Evolutionary conservation across 1,140 invertebrate genomes (phyloP), one percentile per base, ranked within the genome.

Genomic region (Drosophila leontia): DNA sequence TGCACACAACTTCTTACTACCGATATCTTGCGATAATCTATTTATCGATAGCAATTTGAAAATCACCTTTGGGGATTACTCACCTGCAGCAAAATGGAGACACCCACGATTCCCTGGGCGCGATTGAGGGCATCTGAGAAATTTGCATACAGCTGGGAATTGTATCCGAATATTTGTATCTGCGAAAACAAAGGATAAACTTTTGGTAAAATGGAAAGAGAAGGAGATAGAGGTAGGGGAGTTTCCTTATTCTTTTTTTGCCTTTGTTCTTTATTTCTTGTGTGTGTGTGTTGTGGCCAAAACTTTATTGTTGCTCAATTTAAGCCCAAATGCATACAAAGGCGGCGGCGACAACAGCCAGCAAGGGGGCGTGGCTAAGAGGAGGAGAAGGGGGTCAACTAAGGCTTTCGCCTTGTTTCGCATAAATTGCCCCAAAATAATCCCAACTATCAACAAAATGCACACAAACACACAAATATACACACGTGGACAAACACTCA

Each of bases 141-240:
- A 94, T 98, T 98, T 82, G 96, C 95, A 94, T 98, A 98, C 59
- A 98, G 94, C 93, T 98, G 97, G 63, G 97, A 97, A 94, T 98
- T 98, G 95, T 98, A 98, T 81, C 97, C 97, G 93, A 97, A 97
- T 94, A 98, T 97, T 94, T 98, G 97, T 91, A 98, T 96, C 97
- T 98, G 95, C 8, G 76, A 77, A 95, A 92, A 94, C 94, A 92
- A 87, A 79, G 57, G 90, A 84, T 59, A 61, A 19, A 53, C 41
- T 59, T 62, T 34, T 26, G 23, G 42, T 42, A 23, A 45, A 55
- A 47, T 15, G 26, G 17, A 42, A 32, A 19, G 17, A 23, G 17
- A 55, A 8, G 11, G 12, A 23, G 32, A 44, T 17, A 35, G 0
- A 19, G 4, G 17, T 26, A 23, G 37, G 13, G 23, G n/a, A 60